These are phyloP conservation scores for Pararge aegeria DNA, from an alignment of 1,140 invertebrate genomes.

Conservation along the genomic window DNA sequence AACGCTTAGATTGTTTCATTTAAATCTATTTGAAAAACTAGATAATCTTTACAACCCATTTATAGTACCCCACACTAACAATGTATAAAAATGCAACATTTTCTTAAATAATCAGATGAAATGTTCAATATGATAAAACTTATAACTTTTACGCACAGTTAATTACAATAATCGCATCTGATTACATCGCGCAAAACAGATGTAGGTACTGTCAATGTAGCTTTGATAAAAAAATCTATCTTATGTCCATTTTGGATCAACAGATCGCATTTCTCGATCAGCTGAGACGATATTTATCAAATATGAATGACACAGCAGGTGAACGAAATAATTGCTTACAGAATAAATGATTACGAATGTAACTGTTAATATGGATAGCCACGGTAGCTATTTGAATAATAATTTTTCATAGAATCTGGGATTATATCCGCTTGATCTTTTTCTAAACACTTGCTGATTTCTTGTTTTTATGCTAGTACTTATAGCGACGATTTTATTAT, in stretches of 20 bases:
- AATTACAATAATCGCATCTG: no score
- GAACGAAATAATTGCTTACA: constrained; percentile 43
- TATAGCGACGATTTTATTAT: no score
- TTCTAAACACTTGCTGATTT: background rate
- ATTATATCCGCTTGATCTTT: background rate
- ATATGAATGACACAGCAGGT: constrained; percentile 60
- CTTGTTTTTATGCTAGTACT: no score
- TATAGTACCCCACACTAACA: no score
- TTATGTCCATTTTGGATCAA: constrained; percentile 50
- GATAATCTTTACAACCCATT: background rate
- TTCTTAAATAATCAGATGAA: no score
- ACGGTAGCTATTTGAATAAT: background rate
- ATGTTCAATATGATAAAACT: no score
- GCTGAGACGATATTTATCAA: constrained; percentile 53
- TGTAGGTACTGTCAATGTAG: no score
- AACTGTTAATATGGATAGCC: constrained; percentile 27
- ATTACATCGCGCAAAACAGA: no score
- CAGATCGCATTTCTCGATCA: constrained; percentile 35
- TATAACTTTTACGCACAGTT: no score
- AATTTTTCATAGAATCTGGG: background rate
- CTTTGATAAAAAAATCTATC: no score
- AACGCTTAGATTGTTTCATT: background rate
- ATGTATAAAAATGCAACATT: no score
- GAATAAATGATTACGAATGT: constrained; percentile 19
- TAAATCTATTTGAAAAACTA: background rate